Conservation (phyloP, 2,888 invertebrate genomes). For the Micropterix aruncella region DNA sequence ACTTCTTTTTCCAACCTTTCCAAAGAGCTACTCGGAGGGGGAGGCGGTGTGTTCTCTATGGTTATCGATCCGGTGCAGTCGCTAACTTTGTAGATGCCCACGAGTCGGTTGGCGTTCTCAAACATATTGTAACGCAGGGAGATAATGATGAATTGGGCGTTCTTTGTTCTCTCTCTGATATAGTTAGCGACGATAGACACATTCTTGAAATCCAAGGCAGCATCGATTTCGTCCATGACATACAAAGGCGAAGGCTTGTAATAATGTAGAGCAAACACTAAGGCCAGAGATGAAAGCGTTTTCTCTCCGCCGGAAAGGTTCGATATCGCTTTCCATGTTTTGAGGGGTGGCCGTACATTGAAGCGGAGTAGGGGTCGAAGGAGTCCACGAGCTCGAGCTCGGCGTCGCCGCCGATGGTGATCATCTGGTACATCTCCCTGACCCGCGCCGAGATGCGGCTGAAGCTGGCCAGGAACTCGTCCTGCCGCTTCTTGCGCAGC, state of each 20-base stretch:
- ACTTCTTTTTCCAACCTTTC: too few species aligned
- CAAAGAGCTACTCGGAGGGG: too few species aligned
- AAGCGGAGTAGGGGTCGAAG: constrained; percentile 90
- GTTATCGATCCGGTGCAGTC: constrained; percentile 75
- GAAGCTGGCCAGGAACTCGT: constrained; percentile 79
- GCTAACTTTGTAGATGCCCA: constrained; percentile 91
- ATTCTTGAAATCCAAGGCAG: constrained; percentile 95
- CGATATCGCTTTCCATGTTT: constrained; percentile 97
- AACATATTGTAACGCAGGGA: constrained; percentile 97
- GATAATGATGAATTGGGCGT: constrained; percentile 97
- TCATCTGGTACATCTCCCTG: constrained; percentile 97
- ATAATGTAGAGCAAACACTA: constrained; percentile 96
- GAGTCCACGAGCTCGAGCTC: constrained; percentile 91
- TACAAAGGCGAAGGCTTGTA: constrained; percentile 97
- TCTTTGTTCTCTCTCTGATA: constrained; percentile 92
- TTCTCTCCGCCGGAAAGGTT: constrained; percentile 98
- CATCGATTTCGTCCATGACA: constrained; percentile 99
- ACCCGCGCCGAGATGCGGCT: constrained; percentile 79
- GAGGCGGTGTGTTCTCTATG: constrained; percentile 35
- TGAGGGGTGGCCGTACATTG: constrained; percentile 94
- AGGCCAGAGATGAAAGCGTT: constrained; percentile 86
- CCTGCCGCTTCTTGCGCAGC: constrained; percentile 54
- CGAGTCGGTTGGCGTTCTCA: constrained; percentile 78
- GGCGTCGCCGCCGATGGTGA: constrained; percentile 94
- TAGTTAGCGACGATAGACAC: constrained; percentile 97